Conservation (phyloP, 2,888 invertebrate genomes). For the Platerodrilus igneus region DNA sequence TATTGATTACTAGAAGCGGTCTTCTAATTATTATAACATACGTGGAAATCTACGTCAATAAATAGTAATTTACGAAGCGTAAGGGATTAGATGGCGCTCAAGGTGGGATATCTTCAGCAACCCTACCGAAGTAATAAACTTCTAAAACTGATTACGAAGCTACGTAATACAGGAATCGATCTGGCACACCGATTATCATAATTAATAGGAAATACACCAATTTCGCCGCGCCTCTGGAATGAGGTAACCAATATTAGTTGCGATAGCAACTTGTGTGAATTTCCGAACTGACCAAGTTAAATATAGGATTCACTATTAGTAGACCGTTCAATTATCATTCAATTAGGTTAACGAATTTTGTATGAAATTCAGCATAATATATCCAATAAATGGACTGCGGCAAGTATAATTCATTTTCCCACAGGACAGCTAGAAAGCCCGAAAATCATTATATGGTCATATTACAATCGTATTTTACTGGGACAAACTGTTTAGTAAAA, state of each 20-base stretch:
- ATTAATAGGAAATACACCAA: constrained; percentile 47
- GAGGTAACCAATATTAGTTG: constrained; percentile 43
- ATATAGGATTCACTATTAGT: constrained; percentile 17
- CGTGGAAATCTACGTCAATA: constrained; percentile 33
- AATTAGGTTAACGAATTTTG: constrained; percentile 14
- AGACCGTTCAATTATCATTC: constrained; percentile 23
- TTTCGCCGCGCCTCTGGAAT: constrained; percentile 39
- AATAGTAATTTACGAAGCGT: constrained; percentile 32
- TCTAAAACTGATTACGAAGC: constrained; percentile 21
- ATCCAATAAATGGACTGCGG: too few relatives aligned
- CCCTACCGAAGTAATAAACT: constrained; percentile 21
- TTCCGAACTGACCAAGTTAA: constrained; percentile 22
- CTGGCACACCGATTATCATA: constrained; percentile 37
- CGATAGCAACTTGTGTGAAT: constrained; percentile 26
- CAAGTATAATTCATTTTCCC: too few relatives aligned
- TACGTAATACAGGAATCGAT: constrained; percentile 32
- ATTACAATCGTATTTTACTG: too few relatives aligned
- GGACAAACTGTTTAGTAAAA: too few relatives aligned
- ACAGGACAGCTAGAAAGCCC: too few relatives aligned
- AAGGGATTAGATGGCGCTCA: constrained; percentile 30
- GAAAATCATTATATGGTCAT: too few relatives aligned
- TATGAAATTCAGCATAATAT: too few relatives aligned
- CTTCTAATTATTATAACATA: too few relatives aligned
- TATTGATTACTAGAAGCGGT: too few relatives aligned
- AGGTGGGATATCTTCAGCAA: constrained; percentile 10